Percentiles rank a stretch among this genome's conserved stretches.
Conservation (phyloP, 2,113 vertebrate genomes). For the Panurus biarmicus region DNA sequence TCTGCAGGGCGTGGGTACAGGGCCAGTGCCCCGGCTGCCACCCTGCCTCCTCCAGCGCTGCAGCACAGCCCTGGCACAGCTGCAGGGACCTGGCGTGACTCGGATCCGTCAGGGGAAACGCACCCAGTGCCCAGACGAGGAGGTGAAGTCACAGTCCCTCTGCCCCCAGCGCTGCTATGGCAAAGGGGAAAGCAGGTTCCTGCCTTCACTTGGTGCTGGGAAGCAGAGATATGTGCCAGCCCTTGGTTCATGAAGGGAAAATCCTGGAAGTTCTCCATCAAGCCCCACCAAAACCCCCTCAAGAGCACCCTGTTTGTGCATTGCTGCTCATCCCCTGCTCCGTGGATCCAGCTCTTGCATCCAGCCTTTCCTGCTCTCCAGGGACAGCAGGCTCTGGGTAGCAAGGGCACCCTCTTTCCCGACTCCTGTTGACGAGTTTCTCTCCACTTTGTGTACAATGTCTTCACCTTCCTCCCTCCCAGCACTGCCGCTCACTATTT, state of each 20-base stretch:
- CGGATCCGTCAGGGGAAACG: accelerated
- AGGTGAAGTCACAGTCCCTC: not conserved
- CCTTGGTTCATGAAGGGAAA: not conserved
- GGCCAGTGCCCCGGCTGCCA: not conserved
- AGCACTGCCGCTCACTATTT: not conserved
- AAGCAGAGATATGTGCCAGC: not conserved
- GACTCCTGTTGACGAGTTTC: not conserved
- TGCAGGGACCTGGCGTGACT: accelerated
- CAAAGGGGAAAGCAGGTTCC: not conserved
- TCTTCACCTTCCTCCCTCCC: not conserved
- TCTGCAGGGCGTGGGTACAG: not conserved
- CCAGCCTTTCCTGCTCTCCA: not conserved
- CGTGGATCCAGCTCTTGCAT: not conserved
- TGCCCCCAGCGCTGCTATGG: not conserved
- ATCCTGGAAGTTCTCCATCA: not conserved
- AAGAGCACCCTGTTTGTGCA: not conserved
- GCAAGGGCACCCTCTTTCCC: not conserved
- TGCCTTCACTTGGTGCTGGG: not conserved
- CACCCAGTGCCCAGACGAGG: not conserved
- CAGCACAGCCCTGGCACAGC: not conserved
- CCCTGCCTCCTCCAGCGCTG: not conserved
- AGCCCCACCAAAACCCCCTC: too few relatives aligned
- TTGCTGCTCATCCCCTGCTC: not conserved
- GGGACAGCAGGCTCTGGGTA: not conserved
- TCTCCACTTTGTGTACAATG: not conserved